phyloP scores from a whole-genome alignment of 1,140 invertebrate species.

The Metaphire vulgaris region DNA sequence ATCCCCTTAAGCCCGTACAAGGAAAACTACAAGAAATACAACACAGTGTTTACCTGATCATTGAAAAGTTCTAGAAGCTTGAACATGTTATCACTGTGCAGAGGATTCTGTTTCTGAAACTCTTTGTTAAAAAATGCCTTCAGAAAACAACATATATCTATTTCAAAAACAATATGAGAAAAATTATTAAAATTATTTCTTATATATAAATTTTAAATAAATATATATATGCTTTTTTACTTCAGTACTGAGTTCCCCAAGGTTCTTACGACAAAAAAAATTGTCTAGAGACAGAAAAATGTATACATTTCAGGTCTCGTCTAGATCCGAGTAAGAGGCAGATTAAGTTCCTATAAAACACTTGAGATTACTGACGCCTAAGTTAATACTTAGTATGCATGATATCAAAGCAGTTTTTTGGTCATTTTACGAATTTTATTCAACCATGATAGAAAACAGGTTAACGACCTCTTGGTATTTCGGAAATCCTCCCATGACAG shows the following conservation, averaged over 20 bases:
- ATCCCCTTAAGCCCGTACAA: neutral
- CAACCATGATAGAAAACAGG: neutral
- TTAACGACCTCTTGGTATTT: slow-evolving; percentile 49
- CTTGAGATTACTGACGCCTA: too few relatives aligned
- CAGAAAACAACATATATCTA: neutral
- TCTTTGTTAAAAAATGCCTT: slow-evolving; percentile 45
- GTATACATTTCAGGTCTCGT: neutral
- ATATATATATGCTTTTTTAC: neutral
- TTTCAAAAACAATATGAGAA: neutral
- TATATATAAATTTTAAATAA: neutral
- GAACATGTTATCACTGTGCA: slow-evolving; percentile 33
- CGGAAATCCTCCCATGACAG: slow-evolving; percentile 43
- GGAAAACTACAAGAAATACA: neutral
- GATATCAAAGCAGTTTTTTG: too few relatives aligned
- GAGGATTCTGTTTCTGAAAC: slow-evolving; percentile 36
- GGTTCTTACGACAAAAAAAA: neutral
- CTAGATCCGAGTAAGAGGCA: neutral
- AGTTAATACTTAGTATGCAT: too few relatives aligned
- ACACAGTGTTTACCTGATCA: slow-evolving; percentile 36
- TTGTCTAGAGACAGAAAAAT: neutral
- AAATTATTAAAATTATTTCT: neutral
- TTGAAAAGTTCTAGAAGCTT: slow-evolving; percentile 34
- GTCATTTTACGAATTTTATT: too few relatives aligned
- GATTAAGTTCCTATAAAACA: neutral
- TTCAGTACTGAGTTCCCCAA: neutral